Conservation (phyloP, 23 tunicate species). For the Pegea sp. region DNA sequence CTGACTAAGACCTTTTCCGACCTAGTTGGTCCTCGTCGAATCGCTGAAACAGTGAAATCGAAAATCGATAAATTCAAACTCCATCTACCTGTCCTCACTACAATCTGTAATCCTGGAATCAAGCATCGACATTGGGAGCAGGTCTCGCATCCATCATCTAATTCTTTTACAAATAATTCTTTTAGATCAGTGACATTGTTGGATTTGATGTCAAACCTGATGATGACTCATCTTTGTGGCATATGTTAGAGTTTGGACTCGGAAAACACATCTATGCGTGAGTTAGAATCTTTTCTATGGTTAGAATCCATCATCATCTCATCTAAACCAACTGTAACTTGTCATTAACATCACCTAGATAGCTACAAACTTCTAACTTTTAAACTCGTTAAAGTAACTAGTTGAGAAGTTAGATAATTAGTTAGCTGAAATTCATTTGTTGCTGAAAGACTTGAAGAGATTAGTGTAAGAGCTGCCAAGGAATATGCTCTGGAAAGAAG, state of each 20-base stretch:
- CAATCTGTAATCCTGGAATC: constrained; percentile 91
- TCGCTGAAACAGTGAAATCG: constrained; percentile 62
- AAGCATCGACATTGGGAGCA: constrained; percentile 95
- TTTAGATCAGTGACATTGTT: constrained; percentile 78
- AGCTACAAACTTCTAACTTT: too few relatives aligned
- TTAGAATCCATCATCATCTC: too few relatives aligned
- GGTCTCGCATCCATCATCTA: constrained; percentile 5
- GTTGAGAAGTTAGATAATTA: too few relatives aligned
- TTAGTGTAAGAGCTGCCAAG: constrained; percentile 73
- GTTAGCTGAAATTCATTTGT: too few relatives aligned
- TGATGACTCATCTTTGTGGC: constrained; percentile 54
- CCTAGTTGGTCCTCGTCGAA: constrained; percentile 70
- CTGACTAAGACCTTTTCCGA: constrained; percentile 75
- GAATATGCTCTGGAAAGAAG: constrained; percentile 81
- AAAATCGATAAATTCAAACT: constrained; percentile 93
- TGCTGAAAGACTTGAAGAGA: constrained; percentile 37
- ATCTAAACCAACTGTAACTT: too few relatives aligned
- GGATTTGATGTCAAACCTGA: constrained; percentile 92
- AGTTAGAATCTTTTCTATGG: constrained; percentile 2
- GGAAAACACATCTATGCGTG: constrained; percentile 57
- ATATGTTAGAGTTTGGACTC: constrained; percentile 87
- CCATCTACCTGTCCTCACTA: constrained; percentile 61
- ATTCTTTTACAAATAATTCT: background rate
- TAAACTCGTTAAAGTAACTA: too few relatives aligned
- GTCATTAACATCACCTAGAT: too few relatives aligned